Percentiles rank a stretch among this genome's conserved stretches.
These are phyloP conservation scores for Toxotes jaculatrix DNA, from an alignment of 2,113 vertebrate genomes.

Conservation along the genomic window DNA sequence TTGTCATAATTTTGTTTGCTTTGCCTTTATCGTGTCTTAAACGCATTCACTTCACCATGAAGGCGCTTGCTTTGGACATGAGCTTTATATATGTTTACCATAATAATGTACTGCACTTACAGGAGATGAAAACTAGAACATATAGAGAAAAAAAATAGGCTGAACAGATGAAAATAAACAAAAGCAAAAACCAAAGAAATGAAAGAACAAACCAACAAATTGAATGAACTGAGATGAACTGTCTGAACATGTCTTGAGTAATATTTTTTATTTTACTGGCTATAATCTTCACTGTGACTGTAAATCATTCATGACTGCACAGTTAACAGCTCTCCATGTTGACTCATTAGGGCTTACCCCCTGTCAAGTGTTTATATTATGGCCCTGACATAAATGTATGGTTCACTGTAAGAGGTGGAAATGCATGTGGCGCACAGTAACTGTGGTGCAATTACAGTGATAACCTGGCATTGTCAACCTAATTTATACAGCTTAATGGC, in stretches of 20 bases:
- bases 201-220: neutral
- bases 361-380: conserved; percentile 66
- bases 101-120: neutral
- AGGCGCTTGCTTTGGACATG: neutral
- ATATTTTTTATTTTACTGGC: conserved; percentile 38
- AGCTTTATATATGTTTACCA: neutral
- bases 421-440: conserved; percentile 50
- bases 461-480: conserved; percentile 35
- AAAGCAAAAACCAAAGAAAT: neutral
- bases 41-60: neutral
- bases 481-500: conserved; percentile 34
- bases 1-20: neutral
- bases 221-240: neutral
- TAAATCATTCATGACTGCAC: conserved; percentile 70
- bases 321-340: conserved; percentile 57
- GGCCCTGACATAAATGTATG: conserved; percentile 44
- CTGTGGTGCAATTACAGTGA: conserved; percentile 38
- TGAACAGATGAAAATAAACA: neutral
- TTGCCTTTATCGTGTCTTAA: neutral
- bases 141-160: neutral
- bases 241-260: neutral
- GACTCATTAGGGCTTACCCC: conserved; percentile 64
- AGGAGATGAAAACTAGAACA: neutral
- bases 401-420: conserved; percentile 56
- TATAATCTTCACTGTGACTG: conserved; percentile 29